These are phyloP conservation scores for Cryptoleucopteryx plumbea DNA, from an alignment of 2,113 vertebrate species.

Conservation along the genomic window DNA sequence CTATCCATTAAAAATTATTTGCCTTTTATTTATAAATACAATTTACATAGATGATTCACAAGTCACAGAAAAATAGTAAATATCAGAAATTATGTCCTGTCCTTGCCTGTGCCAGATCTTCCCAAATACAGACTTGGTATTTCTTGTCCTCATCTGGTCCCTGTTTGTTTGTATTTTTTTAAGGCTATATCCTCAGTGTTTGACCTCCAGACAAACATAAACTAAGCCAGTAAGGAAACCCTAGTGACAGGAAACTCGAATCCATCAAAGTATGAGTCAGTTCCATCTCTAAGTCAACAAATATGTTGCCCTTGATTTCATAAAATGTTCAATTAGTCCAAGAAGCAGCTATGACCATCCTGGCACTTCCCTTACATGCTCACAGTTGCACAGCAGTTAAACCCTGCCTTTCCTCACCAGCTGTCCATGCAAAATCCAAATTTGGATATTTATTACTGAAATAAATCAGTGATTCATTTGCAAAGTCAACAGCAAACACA, in stretches of 20 bases:
- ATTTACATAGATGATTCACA: not conserved
- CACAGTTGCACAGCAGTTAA: not conserved
- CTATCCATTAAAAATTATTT: not conserved
- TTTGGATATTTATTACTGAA: not conserved
- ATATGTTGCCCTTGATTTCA: not conserved
- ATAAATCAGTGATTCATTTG: not conserved
- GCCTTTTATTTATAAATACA: conserved; percentile 19
- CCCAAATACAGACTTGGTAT: not conserved
- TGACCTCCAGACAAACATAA: not conserved
- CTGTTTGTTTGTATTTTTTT: not conserved
- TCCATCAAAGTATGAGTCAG: not conserved
- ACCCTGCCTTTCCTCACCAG: not conserved
- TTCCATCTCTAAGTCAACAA: not conserved
- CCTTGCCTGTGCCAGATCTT: not conserved
- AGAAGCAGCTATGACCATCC: not conserved
- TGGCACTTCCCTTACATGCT: not conserved
- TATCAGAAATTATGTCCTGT: not conserved
- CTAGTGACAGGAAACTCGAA: not conserved
- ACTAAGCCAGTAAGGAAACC: not conserved
- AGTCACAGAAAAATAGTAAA: not conserved
- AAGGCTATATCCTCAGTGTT: not conserved
- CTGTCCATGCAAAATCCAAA: not conserved
- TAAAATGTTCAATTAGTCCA: not conserved
- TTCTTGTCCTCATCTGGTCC: not conserved
- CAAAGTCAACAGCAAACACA: not conserved